A percentile compares a stretch with the other conserved stretches of the same genome.
These are phyloP conservation scores for Cyclina sinensis DNA, from an alignment of 1,140 invertebrate genomes.

Conservation along the genomic window DNA sequence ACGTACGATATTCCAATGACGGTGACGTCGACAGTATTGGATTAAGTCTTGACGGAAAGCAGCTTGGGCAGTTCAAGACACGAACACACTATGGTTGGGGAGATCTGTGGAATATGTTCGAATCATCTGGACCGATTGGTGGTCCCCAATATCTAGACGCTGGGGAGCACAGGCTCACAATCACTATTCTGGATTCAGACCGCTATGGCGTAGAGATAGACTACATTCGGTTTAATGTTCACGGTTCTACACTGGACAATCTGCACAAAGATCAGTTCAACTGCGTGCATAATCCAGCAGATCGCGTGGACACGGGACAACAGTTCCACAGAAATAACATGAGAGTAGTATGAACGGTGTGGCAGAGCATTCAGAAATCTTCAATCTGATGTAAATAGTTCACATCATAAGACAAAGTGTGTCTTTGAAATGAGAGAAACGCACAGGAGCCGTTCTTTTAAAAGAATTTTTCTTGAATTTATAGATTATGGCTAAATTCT, in stretches of 20 bases:
- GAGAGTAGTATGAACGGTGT: no score
- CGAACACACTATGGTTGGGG: conserved; percentile 27
- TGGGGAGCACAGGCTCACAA: conserved; percentile 40
- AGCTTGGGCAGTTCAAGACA: conserved; percentile 49
- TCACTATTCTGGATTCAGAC: conserved; percentile 35
- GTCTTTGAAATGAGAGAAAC: no score
- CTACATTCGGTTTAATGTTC: conserved; percentile 59
- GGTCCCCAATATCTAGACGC: not conserved
- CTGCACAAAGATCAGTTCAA: conserved; percentile 49
- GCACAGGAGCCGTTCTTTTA: no score
- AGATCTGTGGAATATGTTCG: conserved; percentile 57
- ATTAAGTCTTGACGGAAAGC: conserved; percentile 45
- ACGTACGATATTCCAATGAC: conserved; percentile 72
- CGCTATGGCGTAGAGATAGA: conserved; percentile 64
- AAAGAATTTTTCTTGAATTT: no score
- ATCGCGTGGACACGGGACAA: not conserved
- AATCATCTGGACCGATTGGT: conserved; percentile 59
- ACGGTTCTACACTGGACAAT: conserved; percentile 26
- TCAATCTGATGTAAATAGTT: no score
- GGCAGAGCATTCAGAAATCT: no score
- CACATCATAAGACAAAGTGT: no score
- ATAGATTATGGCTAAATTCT: no score
- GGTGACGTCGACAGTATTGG: conserved; percentile 63
- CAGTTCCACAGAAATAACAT: not conserved
- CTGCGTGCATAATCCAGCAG: conserved; percentile 54